These are phyloP conservation scores for Halocynthia roretzi DNA, from an alignment of 23 tunicate genomes.

Conservation along the genomic window DNA sequence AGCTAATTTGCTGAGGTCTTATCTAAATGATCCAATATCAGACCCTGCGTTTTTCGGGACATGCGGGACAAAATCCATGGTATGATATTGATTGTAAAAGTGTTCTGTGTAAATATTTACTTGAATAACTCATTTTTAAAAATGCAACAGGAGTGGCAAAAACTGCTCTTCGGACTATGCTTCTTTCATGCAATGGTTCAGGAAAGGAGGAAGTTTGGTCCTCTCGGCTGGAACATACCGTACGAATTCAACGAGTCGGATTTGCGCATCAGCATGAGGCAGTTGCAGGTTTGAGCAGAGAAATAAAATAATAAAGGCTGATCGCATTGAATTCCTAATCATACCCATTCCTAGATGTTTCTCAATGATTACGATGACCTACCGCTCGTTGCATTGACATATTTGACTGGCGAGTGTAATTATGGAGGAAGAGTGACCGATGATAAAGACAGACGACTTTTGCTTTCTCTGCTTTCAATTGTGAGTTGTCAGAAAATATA, in stretches of 20 bases:
- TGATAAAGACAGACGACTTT: conserved; percentile 88
- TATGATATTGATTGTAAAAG: conserved; percentile 7
- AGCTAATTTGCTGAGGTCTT: conserved; percentile 85
- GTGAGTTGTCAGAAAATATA: conserved; percentile 19
- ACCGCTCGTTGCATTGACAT: conserved; percentile 74
- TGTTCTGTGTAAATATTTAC: background rate
- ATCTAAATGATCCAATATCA: conserved; percentile 86
- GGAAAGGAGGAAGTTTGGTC: conserved; percentile 91
- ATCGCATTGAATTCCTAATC: background rate
- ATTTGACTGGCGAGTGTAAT: conserved; percentile 94
- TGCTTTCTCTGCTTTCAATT: conserved; percentile 67
- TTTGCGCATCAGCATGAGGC: conserved; percentile 96
- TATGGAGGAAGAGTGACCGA: conserved; percentile 98
- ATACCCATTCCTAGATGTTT: conserved; percentile 60
- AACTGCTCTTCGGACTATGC: conserved; percentile 85
- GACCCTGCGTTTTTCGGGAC: conserved; percentile 70
- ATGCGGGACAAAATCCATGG: conserved; percentile 74
- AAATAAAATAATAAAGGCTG: background rate
- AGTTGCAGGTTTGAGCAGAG: conserved; percentile 54
- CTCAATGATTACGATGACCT: conserved; percentile 91
- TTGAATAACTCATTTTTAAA: background rate
- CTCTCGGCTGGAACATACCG: conserved; percentile 95
- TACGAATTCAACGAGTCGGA: conserved; percentile 98
- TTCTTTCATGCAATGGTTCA: conserved; percentile 99
- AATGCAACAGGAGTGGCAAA: conserved; percentile 73